These are phyloP conservation scores for Caerostris extrusa DNA, from an alignment of 1,140 invertebrate genomes.

Conservation along the genomic window DNA sequence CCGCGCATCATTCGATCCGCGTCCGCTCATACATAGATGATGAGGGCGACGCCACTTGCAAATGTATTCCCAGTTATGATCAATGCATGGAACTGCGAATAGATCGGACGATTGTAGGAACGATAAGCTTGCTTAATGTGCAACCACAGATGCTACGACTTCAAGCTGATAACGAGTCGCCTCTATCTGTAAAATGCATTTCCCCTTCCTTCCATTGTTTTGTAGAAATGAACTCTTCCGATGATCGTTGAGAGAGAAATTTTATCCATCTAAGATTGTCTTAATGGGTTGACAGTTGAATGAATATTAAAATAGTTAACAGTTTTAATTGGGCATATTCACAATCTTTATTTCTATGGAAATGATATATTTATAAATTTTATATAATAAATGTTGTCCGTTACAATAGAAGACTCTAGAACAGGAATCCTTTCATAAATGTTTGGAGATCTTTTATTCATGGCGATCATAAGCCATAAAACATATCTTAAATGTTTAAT, in stretches of 20 bases:
- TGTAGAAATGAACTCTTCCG: background rate
- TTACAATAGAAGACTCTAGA: no score
- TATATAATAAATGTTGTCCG: no score
- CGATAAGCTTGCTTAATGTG: conserved; percentile 21
- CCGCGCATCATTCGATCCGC: conserved; percentile 23
- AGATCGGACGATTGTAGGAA: background rate
- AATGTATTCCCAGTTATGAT: conserved; percentile 50
- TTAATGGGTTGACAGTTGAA: no score
- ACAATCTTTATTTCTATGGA: no score
- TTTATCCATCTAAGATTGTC: no score
- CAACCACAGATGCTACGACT: background rate
- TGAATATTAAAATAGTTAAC: no score
- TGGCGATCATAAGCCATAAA: no score
- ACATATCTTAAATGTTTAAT: no score
- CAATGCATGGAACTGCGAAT: conserved; percentile 45
- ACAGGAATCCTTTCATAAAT: no score
- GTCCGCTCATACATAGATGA: conserved; percentile 72
- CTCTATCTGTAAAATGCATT: background rate
- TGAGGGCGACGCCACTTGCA: conserved; percentile 51
- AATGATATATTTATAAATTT: no score
- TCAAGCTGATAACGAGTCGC: conserved; percentile 30
- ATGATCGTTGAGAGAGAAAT: background rate
- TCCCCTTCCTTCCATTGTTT: background rate
- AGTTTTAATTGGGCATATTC: no score
- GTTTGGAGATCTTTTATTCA: no score